phyloP scores from a whole-genome alignment of 1,140 invertebrate genomes.

The Campoletis sonorensis region DNA sequence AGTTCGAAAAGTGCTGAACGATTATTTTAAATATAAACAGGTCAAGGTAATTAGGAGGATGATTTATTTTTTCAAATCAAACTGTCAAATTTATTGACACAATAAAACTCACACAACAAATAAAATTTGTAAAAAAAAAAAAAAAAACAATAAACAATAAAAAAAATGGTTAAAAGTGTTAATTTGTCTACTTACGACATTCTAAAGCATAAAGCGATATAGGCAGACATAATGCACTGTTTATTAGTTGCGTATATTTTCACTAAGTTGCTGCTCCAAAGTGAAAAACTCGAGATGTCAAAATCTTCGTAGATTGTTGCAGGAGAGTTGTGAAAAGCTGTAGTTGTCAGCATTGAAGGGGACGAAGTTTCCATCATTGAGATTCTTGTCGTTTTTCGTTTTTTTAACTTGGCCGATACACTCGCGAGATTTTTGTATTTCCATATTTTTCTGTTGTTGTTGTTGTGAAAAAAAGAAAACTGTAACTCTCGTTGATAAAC shows the following conservation, averaged over 20 bases:
- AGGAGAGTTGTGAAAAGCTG: not conserved
- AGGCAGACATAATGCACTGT: conserved; percentile 1
- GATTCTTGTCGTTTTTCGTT: not conserved
- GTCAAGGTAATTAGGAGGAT: too few relatives aligned
- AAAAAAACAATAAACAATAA: not conserved
- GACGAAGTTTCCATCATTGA: not conserved
- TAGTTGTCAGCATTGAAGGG: too few relatives aligned
- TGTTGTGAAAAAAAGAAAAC: not conserved
- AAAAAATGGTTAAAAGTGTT: conserved; percentile 35
- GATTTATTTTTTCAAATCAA: not conserved
- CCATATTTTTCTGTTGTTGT: conserved; percentile 15
- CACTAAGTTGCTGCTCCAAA: conserved; percentile 17
- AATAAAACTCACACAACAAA: not conserved
- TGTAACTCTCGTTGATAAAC: not conserved
- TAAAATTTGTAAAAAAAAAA: too few relatives aligned
- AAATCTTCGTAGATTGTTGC: not conserved
- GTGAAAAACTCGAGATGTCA: not conserved
- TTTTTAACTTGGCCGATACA: conserved; percentile 28
- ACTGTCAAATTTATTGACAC: not conserved
- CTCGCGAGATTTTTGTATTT: conserved; percentile 9
- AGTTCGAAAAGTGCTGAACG: too few relatives aligned
- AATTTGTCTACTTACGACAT: conserved; percentile 53
- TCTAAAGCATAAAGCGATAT: conserved; percentile 50
- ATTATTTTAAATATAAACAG: too few relatives aligned
- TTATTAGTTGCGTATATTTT: conserved; percentile 42